These are phyloP conservation scores for Ellobius talpinus DNA, from an alignment of 2,113 vertebrate genomes.

Conservation along the genomic window DNA sequence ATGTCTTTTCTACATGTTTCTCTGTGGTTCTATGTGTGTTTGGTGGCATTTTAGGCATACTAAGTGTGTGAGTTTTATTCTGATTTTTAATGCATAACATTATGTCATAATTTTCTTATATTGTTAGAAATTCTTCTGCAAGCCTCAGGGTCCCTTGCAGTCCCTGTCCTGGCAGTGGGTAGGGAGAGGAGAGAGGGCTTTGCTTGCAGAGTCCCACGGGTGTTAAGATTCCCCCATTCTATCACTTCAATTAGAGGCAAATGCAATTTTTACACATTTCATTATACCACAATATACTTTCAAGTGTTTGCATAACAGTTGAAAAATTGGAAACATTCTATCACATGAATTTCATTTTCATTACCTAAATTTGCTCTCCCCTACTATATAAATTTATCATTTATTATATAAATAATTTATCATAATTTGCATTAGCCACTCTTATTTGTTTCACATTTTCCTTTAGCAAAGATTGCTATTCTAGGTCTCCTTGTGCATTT, in stretches of 20 bases:
- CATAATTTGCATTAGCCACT: constrained; percentile 11
- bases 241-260: neutral
- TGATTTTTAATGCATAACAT: neutral
- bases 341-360: neutral
- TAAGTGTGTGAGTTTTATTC: neutral
- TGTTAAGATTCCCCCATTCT: neutral
- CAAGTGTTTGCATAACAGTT: constrained; percentile 10
- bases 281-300: neutral
- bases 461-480: constrained; percentile 5
- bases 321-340: constrained; percentile 12
- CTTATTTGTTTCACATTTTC: constrained; percentile 9
- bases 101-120: neutral
- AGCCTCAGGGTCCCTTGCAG: neutral
- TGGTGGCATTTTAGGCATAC: neutral
- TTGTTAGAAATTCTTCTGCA: neutral
- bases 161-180: neutral
- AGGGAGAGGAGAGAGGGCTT: neutral
- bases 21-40: neutral
- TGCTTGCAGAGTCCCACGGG: neutral
- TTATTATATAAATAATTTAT: constrained; percentile 7
- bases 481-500: neutral
- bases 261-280: neutral
- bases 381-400: neutral
- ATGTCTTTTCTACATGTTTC: neutral
- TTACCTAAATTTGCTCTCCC: constrained; percentile 23